phyloP scores from a whole-genome alignment of 2,113 vertebrate genomes.

The Vombatus ursinus region DNA sequence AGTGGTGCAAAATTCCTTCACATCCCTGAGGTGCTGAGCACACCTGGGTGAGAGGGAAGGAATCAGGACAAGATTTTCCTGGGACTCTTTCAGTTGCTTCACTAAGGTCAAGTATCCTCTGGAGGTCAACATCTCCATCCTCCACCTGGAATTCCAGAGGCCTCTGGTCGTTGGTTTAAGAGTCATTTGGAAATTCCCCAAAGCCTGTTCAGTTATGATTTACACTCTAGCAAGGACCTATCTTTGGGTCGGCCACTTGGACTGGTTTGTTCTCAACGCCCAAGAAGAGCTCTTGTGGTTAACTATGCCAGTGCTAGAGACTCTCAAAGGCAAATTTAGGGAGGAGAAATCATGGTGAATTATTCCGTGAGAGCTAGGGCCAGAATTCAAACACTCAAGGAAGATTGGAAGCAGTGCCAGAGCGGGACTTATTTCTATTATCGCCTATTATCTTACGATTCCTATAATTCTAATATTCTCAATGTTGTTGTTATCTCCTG shows the following conservation, averaged over 20 bases:
- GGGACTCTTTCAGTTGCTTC: neutral
- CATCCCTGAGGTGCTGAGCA: neutral
- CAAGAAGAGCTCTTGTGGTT: conserved; percentile 52
- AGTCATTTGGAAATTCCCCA: conserved; percentile 27
- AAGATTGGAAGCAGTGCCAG: neutral
- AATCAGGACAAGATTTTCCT: neutral
- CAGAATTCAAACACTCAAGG: neutral
- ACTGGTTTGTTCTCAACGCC: conserved; percentile 55
- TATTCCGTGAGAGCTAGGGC: conserved; percentile 34
- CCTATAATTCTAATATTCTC: neutral
- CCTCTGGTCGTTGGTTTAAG: neutral
- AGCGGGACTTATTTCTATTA: neutral
- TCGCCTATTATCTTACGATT: neutral
- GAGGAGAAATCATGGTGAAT: conserved; percentile 52
- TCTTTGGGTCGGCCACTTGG: conserved; percentile 50
- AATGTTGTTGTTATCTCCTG: neutral
- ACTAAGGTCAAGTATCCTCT: neutral
- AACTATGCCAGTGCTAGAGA: conserved; percentile 43
- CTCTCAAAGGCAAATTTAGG: conserved; percentile 48
- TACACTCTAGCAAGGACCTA: conserved; percentile 46
- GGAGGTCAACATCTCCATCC: neutral
- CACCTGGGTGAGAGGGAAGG: neutral
- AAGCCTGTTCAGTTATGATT: conserved; percentile 13
- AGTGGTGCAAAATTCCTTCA: neutral
- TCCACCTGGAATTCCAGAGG: neutral